phyloP scores from a whole-genome alignment of 2,113 vertebrate species.

The Origma solitaria region DNA sequence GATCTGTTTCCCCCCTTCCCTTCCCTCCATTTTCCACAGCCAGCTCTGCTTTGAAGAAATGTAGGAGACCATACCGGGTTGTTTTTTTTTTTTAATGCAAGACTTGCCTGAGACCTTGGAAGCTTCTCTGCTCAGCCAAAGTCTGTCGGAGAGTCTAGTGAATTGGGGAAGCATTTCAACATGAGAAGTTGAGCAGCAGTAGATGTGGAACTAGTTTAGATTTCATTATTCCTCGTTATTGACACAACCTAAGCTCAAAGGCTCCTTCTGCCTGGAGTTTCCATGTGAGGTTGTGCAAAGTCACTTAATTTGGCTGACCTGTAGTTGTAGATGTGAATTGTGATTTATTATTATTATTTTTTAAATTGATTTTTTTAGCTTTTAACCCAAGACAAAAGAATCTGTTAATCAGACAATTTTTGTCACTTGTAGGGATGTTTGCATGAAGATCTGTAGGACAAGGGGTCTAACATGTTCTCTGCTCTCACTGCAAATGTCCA shows the following conservation, averaged over 20 bases:
- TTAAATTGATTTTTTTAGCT: not conserved
- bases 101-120: not conserved
- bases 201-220: not conserved
- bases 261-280: not conserved
- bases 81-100: not conserved
- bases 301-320: not conserved
- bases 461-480: not conserved
- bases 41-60: not conserved
- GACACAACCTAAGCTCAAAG: not conserved
- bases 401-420: not conserved
- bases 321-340: not conserved
- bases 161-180: not conserved
- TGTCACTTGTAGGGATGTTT: not conserved
- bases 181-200: not conserved
- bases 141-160: not conserved
- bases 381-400: not conserved
- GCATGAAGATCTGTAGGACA: not conserved
- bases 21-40: not conserved
- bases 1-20: not conserved
- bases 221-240: not conserved
- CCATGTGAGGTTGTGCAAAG: not conserved
- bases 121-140: not conserved
- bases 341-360: not conserved
- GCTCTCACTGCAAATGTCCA: not conserved
- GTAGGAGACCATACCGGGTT: not conserved